These are phyloP conservation scores for Anoplius nigerrimus DNA, from an alignment of 2,888 invertebrate genomes.

Conservation along the genomic window DNA sequence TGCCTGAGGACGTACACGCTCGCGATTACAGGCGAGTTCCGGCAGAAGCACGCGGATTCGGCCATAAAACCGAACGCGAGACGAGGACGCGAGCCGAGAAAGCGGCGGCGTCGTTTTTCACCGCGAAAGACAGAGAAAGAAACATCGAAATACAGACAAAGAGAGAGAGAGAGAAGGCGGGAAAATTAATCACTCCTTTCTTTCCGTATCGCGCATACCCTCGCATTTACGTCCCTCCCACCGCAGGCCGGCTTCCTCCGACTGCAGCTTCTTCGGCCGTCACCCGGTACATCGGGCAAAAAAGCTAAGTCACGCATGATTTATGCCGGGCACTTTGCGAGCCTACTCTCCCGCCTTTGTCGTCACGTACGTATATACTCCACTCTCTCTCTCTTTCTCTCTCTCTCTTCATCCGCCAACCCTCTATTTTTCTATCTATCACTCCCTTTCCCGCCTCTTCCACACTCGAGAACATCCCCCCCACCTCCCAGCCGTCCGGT, in stretches of 20 bases:
- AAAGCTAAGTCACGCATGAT: slow-evolving; percentile 53
- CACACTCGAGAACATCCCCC: slow-evolving; percentile 18
- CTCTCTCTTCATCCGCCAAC: slow-evolving; percentile 27
- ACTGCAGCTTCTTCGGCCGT: slow-evolving; percentile 10
- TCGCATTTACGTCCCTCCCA: slow-evolving; percentile 21
- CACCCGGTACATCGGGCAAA: slow-evolving; percentile 30
- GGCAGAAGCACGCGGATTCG: slow-evolving; percentile 11
- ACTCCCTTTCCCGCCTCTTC: slow-evolving; percentile 27
- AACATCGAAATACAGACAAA: no score
- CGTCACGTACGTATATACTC: background rate
- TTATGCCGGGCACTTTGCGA: slow-evolving; percentile 45
- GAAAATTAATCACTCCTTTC: slow-evolving; percentile 51
- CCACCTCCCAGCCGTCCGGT: slow-evolving; percentile 35
- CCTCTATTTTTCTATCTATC: slow-evolving; percentile 14
- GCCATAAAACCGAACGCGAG: slow-evolving; percentile 26
- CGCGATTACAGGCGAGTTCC: no score
- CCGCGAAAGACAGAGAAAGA: no score
- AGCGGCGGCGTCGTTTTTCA: slow-evolving; percentile 42
- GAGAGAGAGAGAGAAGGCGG: slow-evolving; percentile 35
- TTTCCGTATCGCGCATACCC: slow-evolving; percentile 27
- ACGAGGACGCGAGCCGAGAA: no score
- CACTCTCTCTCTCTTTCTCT: background rate
- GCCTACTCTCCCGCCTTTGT: slow-evolving; percentile 23
- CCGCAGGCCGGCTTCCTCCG: no score
- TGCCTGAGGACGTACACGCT: no score